Evolutionary conservation across 2,888 invertebrate genomes (phyloP).

Genomic region (Andricus curvator): DNA sequence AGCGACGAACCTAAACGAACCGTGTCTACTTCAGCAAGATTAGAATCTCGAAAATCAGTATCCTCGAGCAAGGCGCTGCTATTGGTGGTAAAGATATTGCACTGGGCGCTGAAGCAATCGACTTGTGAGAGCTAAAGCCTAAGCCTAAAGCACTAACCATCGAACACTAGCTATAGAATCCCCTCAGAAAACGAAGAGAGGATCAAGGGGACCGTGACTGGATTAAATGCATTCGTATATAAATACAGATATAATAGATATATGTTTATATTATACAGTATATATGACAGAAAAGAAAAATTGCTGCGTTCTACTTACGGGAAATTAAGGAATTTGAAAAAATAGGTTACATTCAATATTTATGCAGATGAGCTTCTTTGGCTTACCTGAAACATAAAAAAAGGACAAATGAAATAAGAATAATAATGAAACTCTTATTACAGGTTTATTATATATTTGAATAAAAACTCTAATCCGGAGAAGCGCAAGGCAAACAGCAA

Average conservation of each 20-base stretch:
- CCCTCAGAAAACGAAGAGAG: not conserved
- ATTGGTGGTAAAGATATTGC: conserved; percentile 41
- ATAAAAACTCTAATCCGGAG: conserved; percentile 44
- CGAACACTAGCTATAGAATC: conserved; percentile 2
- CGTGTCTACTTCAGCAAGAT: conserved; percentile 67
- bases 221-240: conserved; percentile 13
- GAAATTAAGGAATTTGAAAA: not conserved
- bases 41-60: conserved; percentile 74
- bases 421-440: not conserved
- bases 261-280: not conserved
- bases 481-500: conserved; percentile 39
- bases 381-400: conserved; percentile 34
- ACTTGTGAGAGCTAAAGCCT: conserved; percentile 32
- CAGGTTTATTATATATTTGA: conserved; percentile 22
- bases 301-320: not conserved
- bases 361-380: not conserved
- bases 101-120: conserved; percentile 5
- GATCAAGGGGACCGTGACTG: conserved; percentile 18
- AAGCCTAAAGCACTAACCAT: conserved; percentile 35
- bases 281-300: not conserved
- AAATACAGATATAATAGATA: not conserved
- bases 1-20: conserved; percentile 57
- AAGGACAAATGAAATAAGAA: not conserved
- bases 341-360: not conserved
- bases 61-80: conserved; percentile 47